phyloP scores from a whole-genome alignment of 2,888 invertebrate genomes.

The Phasia obesa region DNA sequence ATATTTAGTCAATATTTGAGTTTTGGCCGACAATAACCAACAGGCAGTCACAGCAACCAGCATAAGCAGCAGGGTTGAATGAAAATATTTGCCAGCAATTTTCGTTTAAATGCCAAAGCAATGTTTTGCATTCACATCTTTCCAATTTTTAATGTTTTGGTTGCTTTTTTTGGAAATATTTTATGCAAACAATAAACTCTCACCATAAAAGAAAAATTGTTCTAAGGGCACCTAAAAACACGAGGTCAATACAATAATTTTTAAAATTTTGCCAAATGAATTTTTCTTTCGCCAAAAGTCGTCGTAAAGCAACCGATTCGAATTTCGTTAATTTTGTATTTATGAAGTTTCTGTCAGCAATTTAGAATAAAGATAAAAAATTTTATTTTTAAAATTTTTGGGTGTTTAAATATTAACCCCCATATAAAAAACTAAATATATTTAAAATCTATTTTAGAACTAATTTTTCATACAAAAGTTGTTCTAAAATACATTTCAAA shows the following conservation, averaged over 20 bases:
- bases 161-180: conserved; percentile 28
- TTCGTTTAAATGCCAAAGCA: conserved; percentile 70
- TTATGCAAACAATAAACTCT: conserved; percentile 55
- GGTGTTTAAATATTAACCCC: no score
- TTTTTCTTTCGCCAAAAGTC: no score
- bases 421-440: no score
- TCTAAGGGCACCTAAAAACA: conserved; percentile 6
- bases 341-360: no score
- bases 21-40: conserved; percentile 69
- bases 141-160: conserved; percentile 12
- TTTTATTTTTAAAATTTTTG: no score
- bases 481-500: no score
- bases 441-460: no score
- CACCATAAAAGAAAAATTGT: conserved; percentile 33
- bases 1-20: conserved; percentile 70
- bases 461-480: no score
- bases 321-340: no score
- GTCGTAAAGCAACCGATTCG: no score
- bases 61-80: conserved; percentile 54
- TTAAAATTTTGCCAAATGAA: background rate
- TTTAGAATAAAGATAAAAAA: no score
- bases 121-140: conserved; percentile 61
- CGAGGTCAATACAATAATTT: background rate
- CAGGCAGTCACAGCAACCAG: conserved; percentile 54
- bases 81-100: conserved; percentile 69